Percentiles rank a stretch among this genome's conserved stretches.
phyloP scores from a whole-genome alignment of 2,113 vertebrate species.

The Centrocercus urophasianus region DNA sequence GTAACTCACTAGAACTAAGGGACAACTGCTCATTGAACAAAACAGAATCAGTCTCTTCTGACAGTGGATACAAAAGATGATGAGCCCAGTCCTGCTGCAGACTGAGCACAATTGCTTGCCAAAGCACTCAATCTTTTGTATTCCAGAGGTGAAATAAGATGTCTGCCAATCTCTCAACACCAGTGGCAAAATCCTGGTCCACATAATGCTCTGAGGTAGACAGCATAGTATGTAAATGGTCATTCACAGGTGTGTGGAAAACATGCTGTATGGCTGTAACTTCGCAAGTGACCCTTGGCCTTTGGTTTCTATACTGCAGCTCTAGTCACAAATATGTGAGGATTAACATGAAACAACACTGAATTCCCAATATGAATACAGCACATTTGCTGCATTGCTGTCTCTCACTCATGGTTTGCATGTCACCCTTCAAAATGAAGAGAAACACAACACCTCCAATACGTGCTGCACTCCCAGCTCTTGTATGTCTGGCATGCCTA shows the following conservation, averaged over 20 bases:
- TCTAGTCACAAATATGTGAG: background rate
- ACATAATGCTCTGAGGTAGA: background rate
- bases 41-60: background rate
- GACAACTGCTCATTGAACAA: background rate
- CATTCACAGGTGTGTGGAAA: background rate
- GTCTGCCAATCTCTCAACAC: background rate
- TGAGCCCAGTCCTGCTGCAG: rapidly evolving
- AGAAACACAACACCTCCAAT: background rate
- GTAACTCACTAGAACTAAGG: background rate
- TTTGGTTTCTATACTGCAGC: background rate
- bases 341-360: background rate
- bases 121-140: background rate
- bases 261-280: background rate
- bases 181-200: background rate
- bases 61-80: background rate
- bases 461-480: background rate
- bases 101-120: background rate
- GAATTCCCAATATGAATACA: background rate
- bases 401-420: background rate
- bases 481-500: background rate
- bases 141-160: background rate
- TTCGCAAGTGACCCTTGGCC: background rate
- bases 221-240: background rate
- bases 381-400: background rate
- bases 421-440: background rate